phyloP scores from a whole-genome alignment of 2,797 vertebrate genomes.

The Trachurus trachurus region DNA sequence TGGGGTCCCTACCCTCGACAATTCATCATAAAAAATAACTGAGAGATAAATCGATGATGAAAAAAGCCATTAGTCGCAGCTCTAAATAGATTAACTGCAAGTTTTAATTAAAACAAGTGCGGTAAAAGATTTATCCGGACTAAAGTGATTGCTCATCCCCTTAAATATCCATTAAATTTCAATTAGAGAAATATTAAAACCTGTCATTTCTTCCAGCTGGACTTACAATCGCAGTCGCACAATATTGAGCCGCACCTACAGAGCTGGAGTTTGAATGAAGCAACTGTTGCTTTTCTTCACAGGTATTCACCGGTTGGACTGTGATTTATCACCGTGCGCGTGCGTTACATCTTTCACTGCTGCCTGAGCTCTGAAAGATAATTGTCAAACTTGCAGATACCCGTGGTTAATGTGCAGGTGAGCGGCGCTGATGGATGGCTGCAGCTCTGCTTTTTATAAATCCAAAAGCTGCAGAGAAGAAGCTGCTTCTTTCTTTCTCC shows the following conservation, averaged over 20 bases:
- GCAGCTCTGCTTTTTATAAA: slow-evolving; percentile 25
- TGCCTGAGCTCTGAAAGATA: slow-evolving; percentile 34
- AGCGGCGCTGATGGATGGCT: slow-evolving; percentile 64
- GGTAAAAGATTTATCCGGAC: not conserved
- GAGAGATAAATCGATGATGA: slow-evolving; percentile 3
- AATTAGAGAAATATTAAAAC: slow-evolving; percentile 6
- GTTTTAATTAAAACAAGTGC: slow-evolving; percentile 18
- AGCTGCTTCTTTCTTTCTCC: slow-evolving; percentile 9
- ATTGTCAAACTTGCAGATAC: slow-evolving; percentile 51
- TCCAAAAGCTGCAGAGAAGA: slow-evolving; percentile 35
- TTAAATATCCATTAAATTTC: slow-evolving; percentile 13
- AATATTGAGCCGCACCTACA: not conserved
- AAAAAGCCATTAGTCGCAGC: not conserved
- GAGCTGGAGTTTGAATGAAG: not conserved
- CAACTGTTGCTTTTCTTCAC: slow-evolving; percentile 6
- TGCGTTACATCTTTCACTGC: slow-evolving; percentile 36
- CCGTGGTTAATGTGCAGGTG: slow-evolving; percentile 42
- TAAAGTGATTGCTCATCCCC: not conserved
- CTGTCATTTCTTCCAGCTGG: not conserved
- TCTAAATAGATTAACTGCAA: not conserved
- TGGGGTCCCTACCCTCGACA: not conserved
- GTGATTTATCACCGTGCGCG: slow-evolving; percentile 35
- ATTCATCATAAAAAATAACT: not conserved
- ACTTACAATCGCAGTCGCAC: not conserved
- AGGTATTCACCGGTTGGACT: slow-evolving; percentile 9